Evolutionary conservation across 1,140 invertebrate species (phyloP).

Genomic region (Eupeodes corollae): DNA sequence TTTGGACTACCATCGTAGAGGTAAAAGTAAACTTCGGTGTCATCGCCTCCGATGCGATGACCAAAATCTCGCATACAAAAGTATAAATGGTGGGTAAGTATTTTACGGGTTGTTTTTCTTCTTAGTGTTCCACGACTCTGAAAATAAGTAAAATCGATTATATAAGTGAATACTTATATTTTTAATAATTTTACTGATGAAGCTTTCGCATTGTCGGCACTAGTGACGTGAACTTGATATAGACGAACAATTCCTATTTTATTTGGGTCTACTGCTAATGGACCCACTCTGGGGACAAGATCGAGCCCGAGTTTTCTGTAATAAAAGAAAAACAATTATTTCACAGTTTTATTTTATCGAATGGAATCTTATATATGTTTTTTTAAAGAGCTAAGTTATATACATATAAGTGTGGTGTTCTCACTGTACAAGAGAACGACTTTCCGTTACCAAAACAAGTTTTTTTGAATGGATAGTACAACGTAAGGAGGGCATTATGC

Average conservation of each 20-base stretch:
- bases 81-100: conserved; percentile 70
- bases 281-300: conserved; percentile 75
- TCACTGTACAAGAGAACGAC: no score
- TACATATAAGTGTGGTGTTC: no score
- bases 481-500: no score
- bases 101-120: conserved; percentile 52
- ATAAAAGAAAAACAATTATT: conserved; percentile 38
- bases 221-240: conserved; percentile 74
- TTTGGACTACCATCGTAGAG: conserved; percentile 60
- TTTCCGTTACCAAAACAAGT: no score
- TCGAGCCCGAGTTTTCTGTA: conserved; percentile 83
- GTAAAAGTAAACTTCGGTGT: conserved; percentile 78
- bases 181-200: conserved; percentile 48
- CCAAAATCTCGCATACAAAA: conserved; percentile 82
- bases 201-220: conserved; percentile 65
- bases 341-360: no score
- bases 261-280: conserved; percentile 78
- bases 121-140: conserved; percentile 57
- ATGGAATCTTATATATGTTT: no score
- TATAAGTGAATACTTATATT: not conserved
- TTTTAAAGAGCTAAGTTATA: no score
- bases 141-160: not conserved
- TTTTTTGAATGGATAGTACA: no score
- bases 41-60: conserved; percentile 72
- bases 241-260: conserved; percentile 77